A percentile compares a stretch with the other conserved stretches of the same genome.
Conservation (phyloP, 1,140 invertebrate species). For the Lepidurus arcticus region DNA sequence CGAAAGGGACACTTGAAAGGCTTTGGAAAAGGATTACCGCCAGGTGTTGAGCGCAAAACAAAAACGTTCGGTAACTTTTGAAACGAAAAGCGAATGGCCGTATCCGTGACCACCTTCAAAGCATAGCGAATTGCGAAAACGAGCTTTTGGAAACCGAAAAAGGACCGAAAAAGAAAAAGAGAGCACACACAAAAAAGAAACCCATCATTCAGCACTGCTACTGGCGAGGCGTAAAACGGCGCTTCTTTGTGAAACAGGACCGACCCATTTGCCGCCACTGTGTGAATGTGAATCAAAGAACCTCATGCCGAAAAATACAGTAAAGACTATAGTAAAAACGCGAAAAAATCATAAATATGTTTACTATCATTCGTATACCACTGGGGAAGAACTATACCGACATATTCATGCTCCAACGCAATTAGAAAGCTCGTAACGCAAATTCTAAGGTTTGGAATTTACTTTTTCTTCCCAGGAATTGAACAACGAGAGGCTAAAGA, state of each 20-base stretch:
- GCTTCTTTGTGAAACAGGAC: constrained; percentile 21
- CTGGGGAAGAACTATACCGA: not conserved
- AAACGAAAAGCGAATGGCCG: not conserved
- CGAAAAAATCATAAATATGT: not conserved
- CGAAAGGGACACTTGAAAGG: not conserved
- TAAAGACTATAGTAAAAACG: not conserved
- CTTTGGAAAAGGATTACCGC: not conserved
- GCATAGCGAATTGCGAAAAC: not conserved
- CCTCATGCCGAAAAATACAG: not conserved
- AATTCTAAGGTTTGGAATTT: not conserved
- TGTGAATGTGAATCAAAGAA: not conserved
- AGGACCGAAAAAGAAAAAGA: not conserved
- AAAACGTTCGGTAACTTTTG: not conserved
- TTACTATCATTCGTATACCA: not conserved
- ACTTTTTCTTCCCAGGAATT: not conserved
- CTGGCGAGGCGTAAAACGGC: constrained; percentile 12
- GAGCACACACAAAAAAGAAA: not conserved
- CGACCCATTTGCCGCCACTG: constrained; percentile 2
- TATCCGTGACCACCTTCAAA: not conserved
- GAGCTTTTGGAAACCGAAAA: not conserved
- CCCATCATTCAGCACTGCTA: constrained; percentile 12
- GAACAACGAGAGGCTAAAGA: not conserved
- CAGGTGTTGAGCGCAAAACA: not conserved
- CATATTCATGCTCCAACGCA: not conserved
- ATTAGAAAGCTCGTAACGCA: not conserved